Conservation (phyloP, 2,113 vertebrate species). For the Hippocampus comes region DNA sequence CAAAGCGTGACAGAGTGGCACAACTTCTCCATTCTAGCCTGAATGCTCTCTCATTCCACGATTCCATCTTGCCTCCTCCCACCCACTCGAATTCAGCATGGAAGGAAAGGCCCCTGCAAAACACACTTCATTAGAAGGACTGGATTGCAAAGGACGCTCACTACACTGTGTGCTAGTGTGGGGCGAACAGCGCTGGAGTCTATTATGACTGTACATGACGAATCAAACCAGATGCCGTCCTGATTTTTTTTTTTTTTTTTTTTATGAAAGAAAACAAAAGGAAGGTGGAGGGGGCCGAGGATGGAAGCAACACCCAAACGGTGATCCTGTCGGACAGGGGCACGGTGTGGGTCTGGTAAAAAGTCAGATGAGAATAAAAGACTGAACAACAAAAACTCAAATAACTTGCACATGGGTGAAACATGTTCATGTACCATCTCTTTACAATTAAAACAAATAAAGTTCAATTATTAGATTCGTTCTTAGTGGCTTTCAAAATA, state of each 20-base stretch:
- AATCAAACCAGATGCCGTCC: too few species aligned
- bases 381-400: too few species aligned
- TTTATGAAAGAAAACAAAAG: too few species aligned
- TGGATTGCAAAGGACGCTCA: not conserved
- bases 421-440: too few species aligned
- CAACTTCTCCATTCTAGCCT: not conserved
- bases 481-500: not conserved
- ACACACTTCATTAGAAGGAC: not conserved
- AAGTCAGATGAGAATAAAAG: too few species aligned
- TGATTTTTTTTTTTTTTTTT: too few species aligned
- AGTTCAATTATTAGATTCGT: not conserved
- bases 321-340: too few species aligned
- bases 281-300: too few species aligned
- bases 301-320: too few species aligned
- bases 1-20: constrained; percentile 4
- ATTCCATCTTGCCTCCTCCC: not conserved
- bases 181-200: not conserved
- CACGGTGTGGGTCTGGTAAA: too few species aligned
- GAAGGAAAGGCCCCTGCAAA: not conserved
- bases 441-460: too few species aligned
- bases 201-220: not conserved
- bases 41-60: constrained; percentile 2
- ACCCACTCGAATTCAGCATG: not conserved
- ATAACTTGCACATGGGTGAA: too few species aligned
- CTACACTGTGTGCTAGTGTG: not conserved